Base-by-base conservation (phyloP, 37 sponge, comb jelly and placozoan species). In the Corticium candelabrum region DNA sequence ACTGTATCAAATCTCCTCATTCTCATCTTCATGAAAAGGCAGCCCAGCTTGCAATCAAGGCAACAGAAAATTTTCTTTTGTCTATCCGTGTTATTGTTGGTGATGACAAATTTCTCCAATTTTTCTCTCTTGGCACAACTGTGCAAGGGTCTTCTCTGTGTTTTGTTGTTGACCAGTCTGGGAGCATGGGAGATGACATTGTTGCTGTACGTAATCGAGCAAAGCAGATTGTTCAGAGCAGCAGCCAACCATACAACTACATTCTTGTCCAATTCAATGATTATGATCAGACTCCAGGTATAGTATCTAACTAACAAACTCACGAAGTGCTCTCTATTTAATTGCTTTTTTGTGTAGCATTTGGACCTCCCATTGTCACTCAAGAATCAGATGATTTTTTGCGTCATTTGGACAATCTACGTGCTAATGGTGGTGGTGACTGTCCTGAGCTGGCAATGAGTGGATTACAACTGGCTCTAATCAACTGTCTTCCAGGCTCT, bases 391-490 rank as follows among this genome's bases (percentile, higher is more conserved):
- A 11, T 11, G 62, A 50, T 11, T 50, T 50, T 50, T 21, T 11
- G 15, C 11, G 21, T 50, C 15, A 11, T 50, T 27, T 50, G 15
- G 62, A 50, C 21, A 5, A 4, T 29, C 31, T 70, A 32, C 73
- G 73, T 29, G 78, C 62, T 62, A 4, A 31, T 2, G 78, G 78
- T 2, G 78, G 78, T 41, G 78, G 78, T 32, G 67, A 77, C 33
- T 77, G 78, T 4, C 62, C 62, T 3, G 62, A 77, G 32, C 35
- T 77, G 3, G 62, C 78, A 30, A 43, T 77, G 32, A 41, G 67
- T 34, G 78, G 78, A 29, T 43, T 77, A 2, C 3, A 2, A 3
- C 31, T 40, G 4, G 67, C 78, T 38, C 34, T 77, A 34, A 31
- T 50, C 31, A 41, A 41, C 3, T 77, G 67, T 2, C 31, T 29